phyloP scores from a whole-genome alignment of 2,113 vertebrate species.

The Anoplopoma fimbria region DNA sequence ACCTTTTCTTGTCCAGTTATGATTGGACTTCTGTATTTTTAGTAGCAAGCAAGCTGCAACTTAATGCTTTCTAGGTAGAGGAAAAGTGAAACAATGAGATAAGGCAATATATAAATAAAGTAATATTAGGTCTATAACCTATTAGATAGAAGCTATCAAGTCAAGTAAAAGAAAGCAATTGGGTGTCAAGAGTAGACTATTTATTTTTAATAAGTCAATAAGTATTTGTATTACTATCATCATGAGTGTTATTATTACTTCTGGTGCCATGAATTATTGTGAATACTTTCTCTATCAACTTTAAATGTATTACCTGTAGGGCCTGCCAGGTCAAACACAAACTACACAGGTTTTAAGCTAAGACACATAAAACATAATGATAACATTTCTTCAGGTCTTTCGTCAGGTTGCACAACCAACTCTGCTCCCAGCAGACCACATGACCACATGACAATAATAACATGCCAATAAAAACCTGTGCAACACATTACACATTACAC shows the following conservation, averaged over 20 bases:
- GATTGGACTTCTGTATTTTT: conserved; percentile 16
- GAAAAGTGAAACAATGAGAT: background rate
- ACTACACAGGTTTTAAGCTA: background rate
- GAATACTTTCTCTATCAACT: background rate
- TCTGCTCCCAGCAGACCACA: too few relatives aligned
- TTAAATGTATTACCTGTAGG: background rate
- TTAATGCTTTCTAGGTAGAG: background rate
- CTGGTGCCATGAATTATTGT: background rate
- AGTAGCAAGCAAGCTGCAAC: background rate
- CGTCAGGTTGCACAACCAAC: too few relatives aligned
- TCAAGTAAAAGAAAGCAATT: background rate
- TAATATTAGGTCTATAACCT: background rate
- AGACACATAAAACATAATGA: background rate
- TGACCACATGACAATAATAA: too few relatives aligned
- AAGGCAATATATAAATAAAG: background rate
- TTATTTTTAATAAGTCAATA: background rate
- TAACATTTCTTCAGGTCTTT: too few relatives aligned
- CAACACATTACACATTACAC: too few relatives aligned
- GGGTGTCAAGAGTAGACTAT: background rate
- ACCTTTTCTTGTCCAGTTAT: background rate
- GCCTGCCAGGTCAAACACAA: background rate
- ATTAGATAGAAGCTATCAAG: too few relatives aligned
- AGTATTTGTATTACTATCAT: background rate
- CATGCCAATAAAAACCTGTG: too few relatives aligned
- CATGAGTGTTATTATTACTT: background rate